Evolutionary conservation across 2,797 vertebrate genomes (phyloP).

Genomic region (Xerus rutilus): DNA sequence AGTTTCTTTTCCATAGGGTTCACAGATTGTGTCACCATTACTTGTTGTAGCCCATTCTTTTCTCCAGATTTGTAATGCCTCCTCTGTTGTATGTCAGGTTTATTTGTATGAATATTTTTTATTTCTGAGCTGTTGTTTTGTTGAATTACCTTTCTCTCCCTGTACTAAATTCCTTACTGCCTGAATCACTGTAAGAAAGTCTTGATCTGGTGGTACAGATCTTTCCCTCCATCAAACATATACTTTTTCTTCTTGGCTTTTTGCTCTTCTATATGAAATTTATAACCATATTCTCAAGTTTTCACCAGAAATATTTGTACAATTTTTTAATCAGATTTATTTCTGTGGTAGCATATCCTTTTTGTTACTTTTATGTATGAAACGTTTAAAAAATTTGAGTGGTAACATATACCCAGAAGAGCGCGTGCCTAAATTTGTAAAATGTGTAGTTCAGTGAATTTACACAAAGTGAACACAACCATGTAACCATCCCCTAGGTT

Average conservation of each 20-base stretch:
- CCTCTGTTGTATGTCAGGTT: background rate
- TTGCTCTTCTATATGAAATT: slow-evolving; percentile 8
- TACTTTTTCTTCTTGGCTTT: background rate
- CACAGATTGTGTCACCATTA: background rate
- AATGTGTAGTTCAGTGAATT: background rate
- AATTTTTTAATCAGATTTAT: slow-evolving; percentile 32
- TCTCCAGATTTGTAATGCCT: background rate
- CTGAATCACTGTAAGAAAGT: background rate
- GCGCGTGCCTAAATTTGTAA: background rate
- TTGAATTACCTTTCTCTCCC: background rate
- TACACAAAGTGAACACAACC: background rate
- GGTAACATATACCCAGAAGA: background rate
- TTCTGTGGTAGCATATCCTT: background rate
- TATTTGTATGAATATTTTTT: background rate
- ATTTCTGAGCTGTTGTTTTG: background rate
- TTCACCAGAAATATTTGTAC: background rate
- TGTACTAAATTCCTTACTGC: background rate
- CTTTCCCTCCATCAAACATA: background rate
- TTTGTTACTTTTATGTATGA: background rate
- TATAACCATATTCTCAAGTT: slow-evolving; percentile 11
- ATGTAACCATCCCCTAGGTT: background rate
- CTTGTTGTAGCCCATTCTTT: background rate
- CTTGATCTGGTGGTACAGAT: background rate
- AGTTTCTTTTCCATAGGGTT: slow-evolving; percentile 15
- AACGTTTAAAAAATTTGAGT: background rate